A percentile compares a stretch with the other conserved stretches of the same genome.
Conservation (phyloP, 2,888 invertebrate genomes). For the Autographa pulchrina region DNA sequence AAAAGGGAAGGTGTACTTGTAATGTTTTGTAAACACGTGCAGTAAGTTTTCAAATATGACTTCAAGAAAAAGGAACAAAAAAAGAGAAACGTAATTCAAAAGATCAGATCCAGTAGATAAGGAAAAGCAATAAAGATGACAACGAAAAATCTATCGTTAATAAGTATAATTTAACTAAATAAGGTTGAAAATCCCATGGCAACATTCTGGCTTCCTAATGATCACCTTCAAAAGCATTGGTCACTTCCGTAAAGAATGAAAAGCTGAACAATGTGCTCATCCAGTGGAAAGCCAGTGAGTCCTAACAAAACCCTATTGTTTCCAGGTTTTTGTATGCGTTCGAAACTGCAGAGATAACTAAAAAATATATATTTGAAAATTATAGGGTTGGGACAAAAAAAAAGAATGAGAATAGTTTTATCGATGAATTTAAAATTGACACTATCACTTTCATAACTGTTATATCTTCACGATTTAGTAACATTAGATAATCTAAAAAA, state of each 20-base stretch:
- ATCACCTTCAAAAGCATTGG: slow-evolving; percentile 30
- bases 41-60: too few relatives aligned
- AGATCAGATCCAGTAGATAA: too few relatives aligned
- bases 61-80: too few relatives aligned
- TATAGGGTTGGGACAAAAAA: background rate
- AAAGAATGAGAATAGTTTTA: too few relatives aligned
- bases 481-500: background rate
- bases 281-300: slow-evolving; percentile 35
- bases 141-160: too few relatives aligned
- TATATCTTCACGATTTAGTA: background rate
- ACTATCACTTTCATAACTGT: too few relatives aligned
- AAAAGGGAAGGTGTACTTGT: background rate
- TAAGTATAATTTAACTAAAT: too few relatives aligned
- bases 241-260: slow-evolving; percentile 42
- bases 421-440: too few relatives aligned
- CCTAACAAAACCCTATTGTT: slow-evolving; percentile 42
- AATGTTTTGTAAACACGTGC: background rate
- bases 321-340: slow-evolving; percentile 16
- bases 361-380: background rate
- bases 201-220: slow-evolving; percentile 16
- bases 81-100: too few relatives aligned
- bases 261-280: slow-evolving; percentile 39
- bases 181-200: background rate
- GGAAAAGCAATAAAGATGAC: too few relatives aligned
- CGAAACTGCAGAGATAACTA: slow-evolving; percentile 11